Evolutionary conservation across 2,113 vertebrate genomes (phyloP).

Genomic region (Siniperca chuatsi): DNA sequence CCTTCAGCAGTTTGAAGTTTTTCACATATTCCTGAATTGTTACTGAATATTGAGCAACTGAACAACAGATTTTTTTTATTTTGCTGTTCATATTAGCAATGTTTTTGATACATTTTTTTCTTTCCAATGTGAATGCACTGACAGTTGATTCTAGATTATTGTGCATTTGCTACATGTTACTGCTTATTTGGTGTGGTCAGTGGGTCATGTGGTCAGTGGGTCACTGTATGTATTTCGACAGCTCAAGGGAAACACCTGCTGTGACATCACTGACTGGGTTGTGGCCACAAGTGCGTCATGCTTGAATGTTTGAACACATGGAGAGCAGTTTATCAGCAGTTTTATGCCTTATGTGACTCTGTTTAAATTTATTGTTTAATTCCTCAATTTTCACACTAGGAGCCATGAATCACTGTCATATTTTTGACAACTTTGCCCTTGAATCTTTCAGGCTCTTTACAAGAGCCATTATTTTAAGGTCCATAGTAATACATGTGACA

Average conservation of each 20-base stretch:
- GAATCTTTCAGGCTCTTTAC: conserved; percentile 21
- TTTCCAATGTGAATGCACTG: neutral
- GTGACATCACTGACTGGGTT: neutral
- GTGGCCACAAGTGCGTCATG: neutral
- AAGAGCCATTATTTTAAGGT: conserved; percentile 17
- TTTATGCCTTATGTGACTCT: neutral
- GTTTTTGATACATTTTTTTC: neutral
- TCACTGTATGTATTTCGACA: neutral
- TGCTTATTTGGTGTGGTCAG: neutral
- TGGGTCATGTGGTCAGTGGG: neutral
- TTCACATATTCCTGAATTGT: neutral
- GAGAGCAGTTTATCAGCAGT: neutral
- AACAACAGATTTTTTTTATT: neutral
- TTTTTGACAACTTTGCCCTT: conserved; percentile 41
- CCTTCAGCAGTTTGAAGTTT: neutral
- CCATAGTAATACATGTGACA: neutral
- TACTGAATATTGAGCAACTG: too few relatives aligned
- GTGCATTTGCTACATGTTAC: neutral
- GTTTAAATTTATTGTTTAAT: neutral
- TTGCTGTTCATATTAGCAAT: neutral
- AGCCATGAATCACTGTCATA: conserved; percentile 47
- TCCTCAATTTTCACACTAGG: neutral
- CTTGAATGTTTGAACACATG: neutral
- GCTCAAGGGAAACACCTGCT: too few relatives aligned
- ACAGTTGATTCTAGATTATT: too few relatives aligned